Percentiles rank a stretch among this genome's conserved stretches.
phyloP scores from a whole-genome alignment of 2,888 invertebrate species.

The Sphaeridia pumilis region DNA sequence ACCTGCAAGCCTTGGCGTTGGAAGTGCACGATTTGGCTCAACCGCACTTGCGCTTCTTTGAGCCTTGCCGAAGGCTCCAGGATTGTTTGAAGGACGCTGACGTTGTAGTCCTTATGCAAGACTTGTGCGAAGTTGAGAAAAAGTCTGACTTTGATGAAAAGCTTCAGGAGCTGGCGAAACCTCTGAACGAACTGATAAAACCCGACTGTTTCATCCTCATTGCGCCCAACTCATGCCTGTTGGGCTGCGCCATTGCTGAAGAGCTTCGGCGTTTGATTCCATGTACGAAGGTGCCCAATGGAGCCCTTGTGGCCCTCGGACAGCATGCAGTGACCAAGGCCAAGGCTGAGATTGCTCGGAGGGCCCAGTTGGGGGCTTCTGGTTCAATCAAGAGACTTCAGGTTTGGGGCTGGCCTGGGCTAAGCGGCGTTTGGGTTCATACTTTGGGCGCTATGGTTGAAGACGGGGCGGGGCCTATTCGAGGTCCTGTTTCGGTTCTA shows the following conservation, averaged over 20 bases:
- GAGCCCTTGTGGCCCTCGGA: conserved; percentile 26
- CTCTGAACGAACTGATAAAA: conserved; percentile 14
- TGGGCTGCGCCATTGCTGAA: conserved; percentile 29
- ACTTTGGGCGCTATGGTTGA: conserved; percentile 24
- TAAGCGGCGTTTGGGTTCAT: conserved; percentile 24
- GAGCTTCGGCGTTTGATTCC: conserved; percentile 24
- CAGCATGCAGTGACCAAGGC: conserved; percentile 29
- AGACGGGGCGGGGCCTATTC: conserved; percentile 19
- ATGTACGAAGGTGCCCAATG: conserved; percentile 18
- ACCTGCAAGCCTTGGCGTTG: conserved; percentile 28
- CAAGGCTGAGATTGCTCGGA: conserved; percentile 23
- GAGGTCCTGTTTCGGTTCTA: conserved; percentile 25
- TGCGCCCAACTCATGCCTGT: conserved; percentile 24
- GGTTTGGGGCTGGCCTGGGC: conserved; percentile 34
- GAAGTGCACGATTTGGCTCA: conserved; percentile 30
- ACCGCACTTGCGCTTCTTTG: conserved; percentile 20
- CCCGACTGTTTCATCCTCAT: conserved; percentile 24
- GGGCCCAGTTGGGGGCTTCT: conserved; percentile 17
- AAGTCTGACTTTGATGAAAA: conserved; percentile 16
- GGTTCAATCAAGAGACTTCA: conserved; percentile 27
- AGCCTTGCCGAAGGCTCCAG: conserved; percentile 14
- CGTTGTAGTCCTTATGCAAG: conserved; percentile 27
- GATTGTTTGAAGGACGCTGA: conserved; percentile 25
- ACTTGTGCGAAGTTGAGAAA: conserved; percentile 28
- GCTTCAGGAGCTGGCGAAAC: conserved; percentile 19